Conservation (phyloP, 2,888 invertebrate genomes). For the Chymomyza procnemis region DNA sequence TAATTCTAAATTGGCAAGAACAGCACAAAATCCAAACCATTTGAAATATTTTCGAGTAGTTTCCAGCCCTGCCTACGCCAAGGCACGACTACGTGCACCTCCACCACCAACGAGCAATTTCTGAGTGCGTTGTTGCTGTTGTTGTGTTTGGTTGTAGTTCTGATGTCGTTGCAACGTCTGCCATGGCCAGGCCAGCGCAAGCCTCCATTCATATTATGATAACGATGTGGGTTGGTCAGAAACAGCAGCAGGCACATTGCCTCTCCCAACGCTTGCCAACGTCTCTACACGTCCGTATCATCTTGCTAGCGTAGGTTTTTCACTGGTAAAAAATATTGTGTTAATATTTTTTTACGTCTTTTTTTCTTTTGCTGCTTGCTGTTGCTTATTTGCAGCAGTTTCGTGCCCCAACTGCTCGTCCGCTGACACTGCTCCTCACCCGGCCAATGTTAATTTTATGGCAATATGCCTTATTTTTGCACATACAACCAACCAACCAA, state of each 20-base stretch:
- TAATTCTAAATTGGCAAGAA: background rate
- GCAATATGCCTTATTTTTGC: slow-evolving; percentile 42
- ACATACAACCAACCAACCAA: too few relatives aligned
- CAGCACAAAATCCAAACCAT: background rate
- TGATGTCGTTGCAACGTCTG: slow-evolving; percentile 1
- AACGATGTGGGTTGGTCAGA: slow-evolving; percentile 66
- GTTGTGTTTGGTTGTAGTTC: background rate
- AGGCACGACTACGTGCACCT: slow-evolving; percentile 25
- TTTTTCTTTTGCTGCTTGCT: too few relatives aligned
- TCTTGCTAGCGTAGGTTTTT: background rate
- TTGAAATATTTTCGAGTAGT: background rate
- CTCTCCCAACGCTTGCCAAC: background rate
- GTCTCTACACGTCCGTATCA: background rate
- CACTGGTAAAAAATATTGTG: slow-evolving; percentile 55
- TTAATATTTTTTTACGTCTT: slow-evolving; percentile 59
- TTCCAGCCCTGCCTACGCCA: slow-evolving; percentile 12
- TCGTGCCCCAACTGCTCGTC: background rate
- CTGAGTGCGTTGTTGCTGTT: background rate
- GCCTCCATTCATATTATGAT: slow-evolving; percentile 61
- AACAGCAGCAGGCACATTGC: slow-evolving; percentile 13
- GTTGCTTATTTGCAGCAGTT: slow-evolving; percentile 29
- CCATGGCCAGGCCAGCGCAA: slow-evolving; percentile 14
- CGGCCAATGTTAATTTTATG: slow-evolving; percentile 42
- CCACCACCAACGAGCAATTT: background rate
- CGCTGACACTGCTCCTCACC: background rate